Percentiles rank a stretch among this genome's conserved stretches.
phyloP scores from a whole-genome alignment of 2,888 invertebrate species.

The Zonitis immaculata region DNA sequence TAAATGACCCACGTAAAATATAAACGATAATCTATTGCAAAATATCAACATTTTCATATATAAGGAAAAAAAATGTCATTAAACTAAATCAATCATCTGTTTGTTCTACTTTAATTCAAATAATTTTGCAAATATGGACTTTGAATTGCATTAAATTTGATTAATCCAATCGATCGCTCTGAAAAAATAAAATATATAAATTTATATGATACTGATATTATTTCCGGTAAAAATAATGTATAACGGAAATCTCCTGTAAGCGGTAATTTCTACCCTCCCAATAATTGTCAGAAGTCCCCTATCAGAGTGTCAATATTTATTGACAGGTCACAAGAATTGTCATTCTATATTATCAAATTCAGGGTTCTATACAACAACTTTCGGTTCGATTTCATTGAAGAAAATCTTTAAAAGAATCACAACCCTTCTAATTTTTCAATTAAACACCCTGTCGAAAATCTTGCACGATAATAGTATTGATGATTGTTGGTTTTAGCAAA shows the following conservation, averaged over 20 bases:
- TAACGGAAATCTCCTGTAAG: slow-evolving; percentile 17
- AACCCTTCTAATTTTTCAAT: too few relatives aligned
- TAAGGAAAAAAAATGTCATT: background rate
- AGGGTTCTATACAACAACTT: background rate
- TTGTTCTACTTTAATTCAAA: background rate
- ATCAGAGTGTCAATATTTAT: slow-evolving; percentile 16
- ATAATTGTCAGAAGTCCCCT: slow-evolving; percentile 8
- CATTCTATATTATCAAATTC: background rate
- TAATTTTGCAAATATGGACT: background rate
- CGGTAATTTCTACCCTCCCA: slow-evolving; percentile 12
- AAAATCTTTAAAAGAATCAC: too few relatives aligned
- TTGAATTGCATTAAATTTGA: too few relatives aligned
- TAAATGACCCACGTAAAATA: background rate
- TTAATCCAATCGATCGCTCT: too few relatives aligned
- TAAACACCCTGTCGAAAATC: too few relatives aligned
- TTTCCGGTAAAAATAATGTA: slow-evolving; percentile 10
- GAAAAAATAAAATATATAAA: too few relatives aligned
- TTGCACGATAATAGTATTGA: too few relatives aligned
- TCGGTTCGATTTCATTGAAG: background rate
- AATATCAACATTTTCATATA: background rate
- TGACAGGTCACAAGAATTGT: slow-evolving; percentile 10
- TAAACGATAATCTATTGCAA: background rate
- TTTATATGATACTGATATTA: slow-evolving; percentile 6
- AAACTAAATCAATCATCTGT: background rate
- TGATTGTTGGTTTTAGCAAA: too few relatives aligned